Percentiles rank a stretch among this genome's conserved stretches.
These are phyloP conservation scores for Carcharodon carcharias DNA, from an alignment of 2,797 vertebrate genomes.

Conservation along the genomic window DNA sequence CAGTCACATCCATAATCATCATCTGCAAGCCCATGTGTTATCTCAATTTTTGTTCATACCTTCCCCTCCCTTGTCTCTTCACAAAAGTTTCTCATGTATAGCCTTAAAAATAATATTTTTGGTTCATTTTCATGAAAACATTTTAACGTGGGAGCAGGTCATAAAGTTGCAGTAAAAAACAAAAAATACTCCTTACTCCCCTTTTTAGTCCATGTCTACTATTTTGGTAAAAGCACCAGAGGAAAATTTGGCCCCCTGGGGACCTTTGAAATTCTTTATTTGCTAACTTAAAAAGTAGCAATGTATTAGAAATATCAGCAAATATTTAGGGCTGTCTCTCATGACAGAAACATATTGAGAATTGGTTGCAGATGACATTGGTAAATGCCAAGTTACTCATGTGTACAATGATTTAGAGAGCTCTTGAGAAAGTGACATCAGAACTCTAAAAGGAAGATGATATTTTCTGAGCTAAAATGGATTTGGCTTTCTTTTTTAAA, in stretches of 20 bases:
- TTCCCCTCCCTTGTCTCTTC: not conserved
- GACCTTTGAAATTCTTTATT: conserved; percentile 9
- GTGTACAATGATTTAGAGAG: not conserved
- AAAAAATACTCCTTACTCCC: not conserved
- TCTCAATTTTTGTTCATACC: not conserved
- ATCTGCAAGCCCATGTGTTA: not conserved
- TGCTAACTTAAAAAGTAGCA: not conserved
- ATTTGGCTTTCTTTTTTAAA: not conserved
- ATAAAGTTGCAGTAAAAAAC: not conserved
- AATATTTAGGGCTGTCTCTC: not conserved
- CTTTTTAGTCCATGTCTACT: not conserved
- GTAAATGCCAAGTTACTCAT: not conserved
- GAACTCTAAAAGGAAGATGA: not conserved
- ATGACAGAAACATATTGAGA: not conserved
- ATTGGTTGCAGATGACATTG: conserved; percentile 1
- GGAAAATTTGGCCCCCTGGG: not conserved
- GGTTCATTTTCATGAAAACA: conserved; percentile 4
- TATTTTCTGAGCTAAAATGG: not conserved
- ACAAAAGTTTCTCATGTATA: not conserved
- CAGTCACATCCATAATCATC: not conserved
- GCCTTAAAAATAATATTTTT: conserved; percentile 1
- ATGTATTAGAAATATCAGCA: not conserved
- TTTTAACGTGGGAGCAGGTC: not conserved
- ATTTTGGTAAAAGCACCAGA: not conserved
- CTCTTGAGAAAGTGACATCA: not conserved